Percentiles rank a stretch among this genome's conserved stretches.
Conservation (phyloP, 1,140 invertebrate genomes). For the Meloidogyne chitwoodi region DNA sequence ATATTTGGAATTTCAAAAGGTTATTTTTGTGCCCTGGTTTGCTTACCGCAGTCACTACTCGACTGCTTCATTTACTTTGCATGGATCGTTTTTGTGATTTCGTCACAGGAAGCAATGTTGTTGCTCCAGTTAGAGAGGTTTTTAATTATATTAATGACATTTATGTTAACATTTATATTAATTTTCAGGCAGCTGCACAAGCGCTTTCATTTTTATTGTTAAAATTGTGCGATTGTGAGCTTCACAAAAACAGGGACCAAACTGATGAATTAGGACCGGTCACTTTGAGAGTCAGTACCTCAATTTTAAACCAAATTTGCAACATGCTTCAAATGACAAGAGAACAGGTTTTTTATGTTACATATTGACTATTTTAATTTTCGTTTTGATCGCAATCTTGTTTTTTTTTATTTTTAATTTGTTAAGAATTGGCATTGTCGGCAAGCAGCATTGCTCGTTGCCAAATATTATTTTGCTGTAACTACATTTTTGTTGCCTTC, state of each 20-base stretch:
- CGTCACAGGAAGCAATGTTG: conserved; percentile 50
- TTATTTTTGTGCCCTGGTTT: background rate
- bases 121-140: conserved; percentile 41
- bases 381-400: too few species aligned
- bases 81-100: conserved; percentile 49
- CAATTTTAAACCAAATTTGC: conserved; percentile 11
- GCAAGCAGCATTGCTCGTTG: conserved; percentile 40
- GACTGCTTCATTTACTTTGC: conserved; percentile 30
- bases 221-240: background rate
- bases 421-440: conserved; percentile 43
- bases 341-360: conserved; percentile 18
- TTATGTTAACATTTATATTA: background rate
- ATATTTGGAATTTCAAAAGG: background rate
- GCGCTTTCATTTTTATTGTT: conserved; percentile 30
- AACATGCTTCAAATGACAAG: conserved; percentile 14
- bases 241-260: background rate
- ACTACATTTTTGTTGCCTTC: background rate
- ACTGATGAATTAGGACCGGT: background rate
- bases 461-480: conserved; percentile 34
- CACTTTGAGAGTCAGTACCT: background rate
- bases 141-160: background rate
- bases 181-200: conserved; percentile 36
- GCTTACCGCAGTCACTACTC: background rate
- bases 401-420: background rate
- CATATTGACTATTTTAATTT: background rate